These are phyloP conservation scores for Isaurus tuberculatus DNA, from an alignment of 92 coral and sea anemone genomes.

Conservation along the genomic window DNA sequence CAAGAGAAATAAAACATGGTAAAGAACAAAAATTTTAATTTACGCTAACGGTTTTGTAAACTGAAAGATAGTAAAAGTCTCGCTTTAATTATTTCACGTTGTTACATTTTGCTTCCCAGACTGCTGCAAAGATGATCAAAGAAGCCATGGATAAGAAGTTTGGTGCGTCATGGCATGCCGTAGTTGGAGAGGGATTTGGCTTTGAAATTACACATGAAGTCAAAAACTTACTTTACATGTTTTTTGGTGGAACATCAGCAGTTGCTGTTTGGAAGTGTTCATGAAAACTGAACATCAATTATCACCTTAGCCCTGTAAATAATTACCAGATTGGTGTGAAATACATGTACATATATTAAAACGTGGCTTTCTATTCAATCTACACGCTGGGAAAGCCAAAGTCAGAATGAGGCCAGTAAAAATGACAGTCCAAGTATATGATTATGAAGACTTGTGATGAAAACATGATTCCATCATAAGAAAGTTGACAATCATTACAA, in stretches of 20 bases:
- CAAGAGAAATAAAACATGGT: no score
- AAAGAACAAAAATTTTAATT: no score
- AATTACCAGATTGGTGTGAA: neutral
- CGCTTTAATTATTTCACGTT: neutral
- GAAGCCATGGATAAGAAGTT: conserved; percentile 97
- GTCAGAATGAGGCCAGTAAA: no score
- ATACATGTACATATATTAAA: neutral
- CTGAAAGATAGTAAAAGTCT: neutral
- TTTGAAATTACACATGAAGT: conserved; percentile 99
- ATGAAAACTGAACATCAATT: conserved; percentile 27
- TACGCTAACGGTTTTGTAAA: no score
- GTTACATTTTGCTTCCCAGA: conserved; percentile 52
- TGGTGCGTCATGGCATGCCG: conserved; percentile 99
- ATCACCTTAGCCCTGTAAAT: conserved; percentile 1
- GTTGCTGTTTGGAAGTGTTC: conserved; percentile 98
- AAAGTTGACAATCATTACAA: no score
- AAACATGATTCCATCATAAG: no score
- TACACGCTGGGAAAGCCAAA: no score
- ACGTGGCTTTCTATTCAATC: no score
- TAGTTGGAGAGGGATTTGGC: conserved; percentile 98
- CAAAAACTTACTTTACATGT: conserved; percentile 92
- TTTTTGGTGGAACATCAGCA: conserved; percentile 95
- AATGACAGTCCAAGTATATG: no score
- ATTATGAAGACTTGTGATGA: no score
- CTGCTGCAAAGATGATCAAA: conserved; percentile 99